These are phyloP conservation scores for Varanus komodoensis DNA, from an alignment of 2,113 vertebrate genomes.

Conservation along the genomic window DNA sequence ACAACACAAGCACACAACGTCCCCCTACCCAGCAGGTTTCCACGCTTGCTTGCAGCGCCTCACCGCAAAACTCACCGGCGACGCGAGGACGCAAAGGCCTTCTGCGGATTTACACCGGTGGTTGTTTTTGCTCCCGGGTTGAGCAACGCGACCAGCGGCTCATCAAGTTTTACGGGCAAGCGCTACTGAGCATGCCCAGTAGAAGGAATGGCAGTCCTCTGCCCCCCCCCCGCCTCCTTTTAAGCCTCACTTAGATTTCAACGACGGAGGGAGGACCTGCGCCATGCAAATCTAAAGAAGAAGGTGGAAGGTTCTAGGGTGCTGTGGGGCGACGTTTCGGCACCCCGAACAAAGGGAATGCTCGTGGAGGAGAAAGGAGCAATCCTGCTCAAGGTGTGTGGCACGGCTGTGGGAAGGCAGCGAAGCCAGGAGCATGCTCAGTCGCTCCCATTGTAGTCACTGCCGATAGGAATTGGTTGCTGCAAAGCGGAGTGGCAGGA, in stretches of 20 bases:
- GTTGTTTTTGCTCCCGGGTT: neutral
- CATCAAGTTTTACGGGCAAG: neutral
- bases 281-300: no score
- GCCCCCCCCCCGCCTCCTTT: neutral
- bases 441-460: neutral
- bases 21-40: neutral
- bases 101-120: neutral
- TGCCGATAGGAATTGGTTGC: neutral
- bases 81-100: neutral
- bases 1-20: no score
- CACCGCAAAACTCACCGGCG: neutral
- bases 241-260: neutral
- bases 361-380: neutral
- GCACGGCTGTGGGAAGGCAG: neutral
- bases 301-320: neutral
- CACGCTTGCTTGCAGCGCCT: neutral
- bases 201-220: neutral
- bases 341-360: neutral
- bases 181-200: slow-evolving; percentile 14
- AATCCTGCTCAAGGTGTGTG: no score
- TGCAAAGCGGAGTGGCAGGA: neutral
- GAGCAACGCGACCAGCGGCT: neutral
- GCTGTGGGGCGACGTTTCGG: neutral
- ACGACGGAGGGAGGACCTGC: neutral
- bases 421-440: slow-evolving; percentile 14